Base-by-base conservation (phyloP, 2,797 vertebrate species). In the Sebastes nivosus region DNA sequence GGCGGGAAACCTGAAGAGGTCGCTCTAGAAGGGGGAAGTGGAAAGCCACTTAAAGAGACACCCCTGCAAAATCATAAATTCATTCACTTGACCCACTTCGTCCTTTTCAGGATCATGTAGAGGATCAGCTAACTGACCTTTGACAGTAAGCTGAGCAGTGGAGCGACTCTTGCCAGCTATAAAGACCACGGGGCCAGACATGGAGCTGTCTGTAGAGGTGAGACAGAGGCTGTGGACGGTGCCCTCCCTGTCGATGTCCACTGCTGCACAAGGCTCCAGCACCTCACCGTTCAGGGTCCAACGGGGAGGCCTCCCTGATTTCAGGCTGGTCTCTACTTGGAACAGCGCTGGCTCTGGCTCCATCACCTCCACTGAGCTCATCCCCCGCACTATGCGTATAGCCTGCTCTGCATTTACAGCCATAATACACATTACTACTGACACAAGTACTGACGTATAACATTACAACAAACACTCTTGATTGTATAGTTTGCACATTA, bases 91-190 rank as follows among this genome's bases (percentile, higher is more conserved):
- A 54, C 22, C 8, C n/a, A 73, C 1, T 22, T 24, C 0, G 24
- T 59, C 36, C 30, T 24, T 68, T 52, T 8, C 29, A 64, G 14
- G 20, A 54, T 30, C 20, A 72, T 16, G 9, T 22, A 57, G 13
- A 34, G 6, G 25, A 22, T 36, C 46, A 50, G 46, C 50, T n/a
- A 20, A 54, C 42, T 66, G 88, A 98, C 99, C 99, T 91, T 96
- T 97, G 72, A 99, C 97, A 0, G 94, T 94, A 2, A 99, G 95
- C 85, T 94, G 96, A 1, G 98, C 97, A 0, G 95, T 94, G 67
- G 97, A 98, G 75, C 97, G 98, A 32, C 98, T 97, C 93, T 99
- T 99, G 72, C 99, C 98, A 0, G 97, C 96, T 3, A 95, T 95
- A 92, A 99, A 99, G 70, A 98, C 93, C 77, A 99, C 83, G 0